Evolutionary conservation across 2,797 vertebrate species (phyloP).

Genomic region (Oreochromis mossambicus): DNA sequence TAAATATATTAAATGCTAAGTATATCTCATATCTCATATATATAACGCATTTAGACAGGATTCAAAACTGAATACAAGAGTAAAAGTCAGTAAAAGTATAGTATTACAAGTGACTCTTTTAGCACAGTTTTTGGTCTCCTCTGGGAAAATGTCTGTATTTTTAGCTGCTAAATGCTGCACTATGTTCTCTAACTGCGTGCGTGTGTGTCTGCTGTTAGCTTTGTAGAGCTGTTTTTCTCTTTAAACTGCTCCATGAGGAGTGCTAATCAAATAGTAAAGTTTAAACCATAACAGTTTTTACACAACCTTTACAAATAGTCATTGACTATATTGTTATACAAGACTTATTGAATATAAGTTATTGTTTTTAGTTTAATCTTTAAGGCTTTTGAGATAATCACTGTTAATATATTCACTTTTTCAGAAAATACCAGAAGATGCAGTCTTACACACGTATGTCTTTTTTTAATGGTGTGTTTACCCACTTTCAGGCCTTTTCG

Average conservation of each 20-base stretch:
- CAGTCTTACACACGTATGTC: neutral
- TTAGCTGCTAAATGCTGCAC: neutral
- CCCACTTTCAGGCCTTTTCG: neutral
- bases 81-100: neutral
- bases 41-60: neutral
- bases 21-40: neutral
- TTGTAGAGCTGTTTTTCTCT: neutral
- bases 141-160: neutral
- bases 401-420: neutral
- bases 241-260: neutral
- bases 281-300: neutral
- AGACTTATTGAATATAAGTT: neutral
- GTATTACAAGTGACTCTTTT: neutral
- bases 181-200: neutral
- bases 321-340: neutral
- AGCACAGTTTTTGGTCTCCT: neutral
- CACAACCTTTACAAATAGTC: neutral
- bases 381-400: neutral
- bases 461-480: neutral
- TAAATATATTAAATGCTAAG: neutral
- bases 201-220: neutral
- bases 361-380: neutral
- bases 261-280: neutral
- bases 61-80: neutral
- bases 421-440: neutral